These are phyloP conservation scores for Papilio aristodemus DNA, from an alignment of 1,140 invertebrate genomes.

Conservation along the genomic window DNA sequence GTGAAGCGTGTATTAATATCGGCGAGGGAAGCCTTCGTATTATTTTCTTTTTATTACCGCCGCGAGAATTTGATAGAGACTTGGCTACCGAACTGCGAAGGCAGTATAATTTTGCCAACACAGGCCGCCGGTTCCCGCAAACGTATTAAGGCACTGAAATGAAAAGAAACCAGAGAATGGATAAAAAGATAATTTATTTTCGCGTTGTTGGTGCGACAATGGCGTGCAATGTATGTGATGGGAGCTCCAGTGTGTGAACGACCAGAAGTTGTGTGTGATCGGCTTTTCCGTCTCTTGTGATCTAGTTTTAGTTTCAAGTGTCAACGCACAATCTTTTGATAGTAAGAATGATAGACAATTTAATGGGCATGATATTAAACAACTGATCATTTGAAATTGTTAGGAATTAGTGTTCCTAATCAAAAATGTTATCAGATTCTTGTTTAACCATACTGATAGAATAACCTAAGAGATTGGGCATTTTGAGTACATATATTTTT, in stretches of 20 bases:
- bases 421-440: too few relatives aligned
- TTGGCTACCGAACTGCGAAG: slow-evolving; percentile 62
- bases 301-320: too few relatives aligned
- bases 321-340: too few relatives aligned
- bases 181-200: slow-evolving; percentile 65
- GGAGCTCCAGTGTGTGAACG: neutral
- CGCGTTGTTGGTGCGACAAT: slow-evolving; percentile 50
- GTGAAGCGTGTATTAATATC: slow-evolving; percentile 63
- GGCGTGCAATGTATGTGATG: slow-evolving; percentile 33
- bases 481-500: too few relatives aligned
- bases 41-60: slow-evolving; percentile 73
- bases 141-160: slow-evolving; percentile 66
- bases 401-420: too few relatives aligned
- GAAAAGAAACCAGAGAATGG: slow-evolving; percentile 64
- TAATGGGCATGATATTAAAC: too few relatives aligned
- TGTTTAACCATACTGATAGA: too few relatives aligned
- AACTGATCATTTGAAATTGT: too few relatives aligned
- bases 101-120: slow-evolving; percentile 66
- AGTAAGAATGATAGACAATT: too few relatives aligned
- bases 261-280: too few relatives aligned
- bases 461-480: too few relatives aligned
- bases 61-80: slow-evolving; percentile 67
- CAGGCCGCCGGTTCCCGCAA: slow-evolving; percentile 54
- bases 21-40: slow-evolving; percentile 54
- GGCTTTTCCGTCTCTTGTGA: too few relatives aligned